Percentiles rank a stretch among this genome's conserved stretches.
These are phyloP conservation scores for Onychomys torridus DNA, from an alignment of 2,797 vertebrate genomes.

Conservation along the genomic window DNA sequence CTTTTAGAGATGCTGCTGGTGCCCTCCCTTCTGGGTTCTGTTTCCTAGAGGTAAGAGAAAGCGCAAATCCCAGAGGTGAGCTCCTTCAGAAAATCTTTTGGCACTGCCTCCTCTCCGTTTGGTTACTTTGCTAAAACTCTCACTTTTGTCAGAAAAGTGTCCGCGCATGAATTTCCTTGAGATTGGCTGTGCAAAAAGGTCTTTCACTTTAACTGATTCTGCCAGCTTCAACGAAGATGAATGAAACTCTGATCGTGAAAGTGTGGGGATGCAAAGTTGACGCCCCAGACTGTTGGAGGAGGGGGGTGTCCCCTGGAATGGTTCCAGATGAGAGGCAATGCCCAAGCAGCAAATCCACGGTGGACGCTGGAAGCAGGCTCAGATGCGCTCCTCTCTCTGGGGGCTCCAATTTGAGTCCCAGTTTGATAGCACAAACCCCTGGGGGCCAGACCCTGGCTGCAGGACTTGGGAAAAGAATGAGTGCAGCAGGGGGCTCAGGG, in stretches of 20 bases:
- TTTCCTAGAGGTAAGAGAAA: conserved; percentile 22
- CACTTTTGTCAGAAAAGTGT: conserved; percentile 72
- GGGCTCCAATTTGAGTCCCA: background rate
- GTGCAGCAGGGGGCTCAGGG: rapidly evolving
- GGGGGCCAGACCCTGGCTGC: background rate
- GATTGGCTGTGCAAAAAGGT: background rate
- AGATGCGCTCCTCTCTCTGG: background rate
- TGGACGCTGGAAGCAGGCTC: rapidly evolving
- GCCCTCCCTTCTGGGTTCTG: background rate
- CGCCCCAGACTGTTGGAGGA: background rate
- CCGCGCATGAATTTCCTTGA: background rate
- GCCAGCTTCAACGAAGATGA: background rate
- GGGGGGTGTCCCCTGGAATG: background rate
- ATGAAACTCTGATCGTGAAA: conserved; percentile 27
- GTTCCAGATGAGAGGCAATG: background rate
- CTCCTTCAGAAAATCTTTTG: background rate
- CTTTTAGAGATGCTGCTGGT: background rate
- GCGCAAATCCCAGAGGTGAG: background rate
- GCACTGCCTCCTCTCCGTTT: background rate
- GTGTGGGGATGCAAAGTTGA: conserved; percentile 3
- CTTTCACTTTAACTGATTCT: conserved; percentile 17
- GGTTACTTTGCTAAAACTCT: conserved; percentile 73
- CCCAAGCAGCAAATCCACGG: background rate
- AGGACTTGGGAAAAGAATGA: background rate
- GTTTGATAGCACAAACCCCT: background rate